These are phyloP conservation scores for Pocillopora damicornis DNA, from an alignment of 64 coral and sea anemone genomes.

Conservation along the genomic window DNA sequence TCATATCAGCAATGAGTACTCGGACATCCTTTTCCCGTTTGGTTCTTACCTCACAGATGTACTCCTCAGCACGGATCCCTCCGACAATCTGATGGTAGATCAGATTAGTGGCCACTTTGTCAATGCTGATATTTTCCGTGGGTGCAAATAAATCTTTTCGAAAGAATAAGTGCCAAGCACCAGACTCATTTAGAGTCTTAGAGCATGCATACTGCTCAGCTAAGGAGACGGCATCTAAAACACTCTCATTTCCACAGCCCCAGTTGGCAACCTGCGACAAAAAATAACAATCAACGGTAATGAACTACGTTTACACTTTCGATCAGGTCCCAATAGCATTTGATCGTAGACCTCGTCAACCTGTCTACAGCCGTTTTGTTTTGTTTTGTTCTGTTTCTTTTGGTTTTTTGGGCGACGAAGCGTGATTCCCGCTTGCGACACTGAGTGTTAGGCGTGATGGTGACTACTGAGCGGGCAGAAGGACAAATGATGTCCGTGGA, in stretches of 20 bases:
- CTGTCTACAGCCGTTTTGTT: no score
- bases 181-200: background rate
- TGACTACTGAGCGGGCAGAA: no score
- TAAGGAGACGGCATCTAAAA: slow-evolving; percentile 58
- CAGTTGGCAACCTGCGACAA: slow-evolving; percentile 56
- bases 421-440: no score
- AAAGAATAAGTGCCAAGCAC: slow-evolving; percentile 46
- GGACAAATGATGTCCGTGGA: no score
- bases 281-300: background rate
- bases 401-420: no score
- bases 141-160: slow-evolving; percentile 70
- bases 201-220: slow-evolving; percentile 62
- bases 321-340: background rate
- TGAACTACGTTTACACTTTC: background rate
- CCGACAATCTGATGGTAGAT: slow-evolving; percentile 73
- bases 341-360: no score
- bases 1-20: background rate
- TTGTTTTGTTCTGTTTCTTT: no score
- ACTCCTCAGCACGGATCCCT: slow-evolving; percentile 49
- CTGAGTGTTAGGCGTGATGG: no score
- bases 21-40: background rate
- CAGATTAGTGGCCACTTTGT: slow-evolving; percentile 51
- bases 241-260: slow-evolving; percentile 56
- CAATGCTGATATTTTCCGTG: slow-evolving; percentile 11
- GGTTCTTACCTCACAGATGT: slow-evolving; percentile 22